These are phyloP conservation scores for Tetrao urogallus DNA, from an alignment of 2,113 vertebrate genomes.

Conservation along the genomic window DNA sequence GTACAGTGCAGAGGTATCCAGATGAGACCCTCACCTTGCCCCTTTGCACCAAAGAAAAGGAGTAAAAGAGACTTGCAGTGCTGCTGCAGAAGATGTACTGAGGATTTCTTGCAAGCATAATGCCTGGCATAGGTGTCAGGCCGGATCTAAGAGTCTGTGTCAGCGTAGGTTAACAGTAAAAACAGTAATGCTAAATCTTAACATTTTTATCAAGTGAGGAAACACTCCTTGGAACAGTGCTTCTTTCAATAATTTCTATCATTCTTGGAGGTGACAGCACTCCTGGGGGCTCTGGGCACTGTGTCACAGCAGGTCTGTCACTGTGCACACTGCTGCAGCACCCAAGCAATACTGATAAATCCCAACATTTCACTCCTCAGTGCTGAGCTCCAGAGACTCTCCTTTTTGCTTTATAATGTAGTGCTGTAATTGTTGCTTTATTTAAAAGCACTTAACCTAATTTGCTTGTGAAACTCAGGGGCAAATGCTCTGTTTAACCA, in stretches of 20 bases:
- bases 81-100: background rate
- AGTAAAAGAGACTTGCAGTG: accelerated
- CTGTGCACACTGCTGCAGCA: background rate
- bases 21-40: background rate
- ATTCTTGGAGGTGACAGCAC: background rate
- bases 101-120: background rate
- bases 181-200: background rate
- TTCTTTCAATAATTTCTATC: background rate
- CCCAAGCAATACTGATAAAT: background rate
- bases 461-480: background rate
- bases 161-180: background rate
- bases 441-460: background rate
- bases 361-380: background rate
- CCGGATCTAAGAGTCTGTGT: background rate
- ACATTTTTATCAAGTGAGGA: background rate
- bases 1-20: background rate
- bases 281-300: background rate
- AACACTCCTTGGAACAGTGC: background rate
- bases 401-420: background rate
- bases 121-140: background rate
- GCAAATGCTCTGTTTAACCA: background rate
- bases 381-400: background rate
- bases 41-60: background rate
- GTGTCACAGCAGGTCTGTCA: background rate
- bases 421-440: background rate